phyloP scores from a whole-genome alignment of 2,113 vertebrate genomes.

The Myrmecobius fasciatus region DNA sequence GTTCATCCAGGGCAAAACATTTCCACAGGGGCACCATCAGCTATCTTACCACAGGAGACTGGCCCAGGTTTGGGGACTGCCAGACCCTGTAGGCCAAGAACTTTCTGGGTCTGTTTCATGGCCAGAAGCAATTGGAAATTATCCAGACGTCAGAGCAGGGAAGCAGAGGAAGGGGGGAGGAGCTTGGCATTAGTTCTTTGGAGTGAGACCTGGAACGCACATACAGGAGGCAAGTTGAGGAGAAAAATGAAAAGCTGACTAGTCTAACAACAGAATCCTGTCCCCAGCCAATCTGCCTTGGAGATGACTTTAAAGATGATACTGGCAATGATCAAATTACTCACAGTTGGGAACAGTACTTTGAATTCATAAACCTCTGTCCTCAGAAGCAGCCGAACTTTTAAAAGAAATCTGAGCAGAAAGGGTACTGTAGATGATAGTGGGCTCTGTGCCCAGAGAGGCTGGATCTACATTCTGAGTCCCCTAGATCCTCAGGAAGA shows the following conservation, averaged over 20 bases:
- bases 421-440: not conserved
- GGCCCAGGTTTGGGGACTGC: not conserved
- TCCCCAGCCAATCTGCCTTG: not conserved
- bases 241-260: not conserved
- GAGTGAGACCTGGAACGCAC: not conserved
- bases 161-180: not conserved
- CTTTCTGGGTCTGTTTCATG: not conserved
- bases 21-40: not conserved
- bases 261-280: not conserved
- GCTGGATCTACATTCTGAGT: not conserved
- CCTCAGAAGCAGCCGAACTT: not conserved
- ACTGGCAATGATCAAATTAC: conserved; percentile 26
- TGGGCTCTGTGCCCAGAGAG: not conserved
- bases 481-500: not conserved
- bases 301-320: conserved; percentile 28
- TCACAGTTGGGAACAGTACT: not conserved
- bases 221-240: not conserved
- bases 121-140: conserved; percentile 39
- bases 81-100: not conserved
- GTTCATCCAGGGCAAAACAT: not conserved
- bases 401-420: not conserved
- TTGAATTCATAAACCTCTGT: not conserved
- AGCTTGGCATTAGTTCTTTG: not conserved
- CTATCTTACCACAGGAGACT: not conserved
- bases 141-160: not conserved